Base-by-base conservation (phyloP, 2,797 vertebrate genomes). In the Pseudotriccus pelzelni region DNA sequence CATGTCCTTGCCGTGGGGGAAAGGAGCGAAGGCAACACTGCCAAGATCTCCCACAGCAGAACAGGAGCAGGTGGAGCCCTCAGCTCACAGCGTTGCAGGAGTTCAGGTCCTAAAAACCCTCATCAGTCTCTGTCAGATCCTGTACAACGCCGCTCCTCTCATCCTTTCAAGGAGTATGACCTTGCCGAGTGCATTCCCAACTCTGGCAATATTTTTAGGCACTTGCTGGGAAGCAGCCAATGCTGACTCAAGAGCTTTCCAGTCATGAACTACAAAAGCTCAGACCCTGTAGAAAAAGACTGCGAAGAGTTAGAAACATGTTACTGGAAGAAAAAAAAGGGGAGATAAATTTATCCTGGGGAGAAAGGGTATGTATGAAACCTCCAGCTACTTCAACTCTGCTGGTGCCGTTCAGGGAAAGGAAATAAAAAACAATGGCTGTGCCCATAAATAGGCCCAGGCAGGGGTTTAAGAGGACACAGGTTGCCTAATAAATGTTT, bases 341-440 rank as follows among this genome's bases (percentile, higher is more conserved):
- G 19, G 8, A 81, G 27, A 34, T 79, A 93, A 69, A 84, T 91
- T 93, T 89, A 94, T 73, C 63, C 73, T 9, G 39, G 44, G 25
- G 76, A 81, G 58, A 90, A 94, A 88, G 69, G 53, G 60, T 69
- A 53, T 37, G n/a, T 56, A 72, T 77, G 72, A 90, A 92, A 50
- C 52, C 39, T 92, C 67, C 39, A 32, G 46, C 68, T 84, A 34
- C 53, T 92, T 93, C 67, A 53, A 37, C n/a, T 84, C 72, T 9
- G 5, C 75, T 41, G 47, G 55, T 91, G 69, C 62, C 30, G 2
- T 89, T 92, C 73, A 76, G 85, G 80, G 87, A 86, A 88, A 95
- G 91, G 89, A 96, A 95, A 87, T 74, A 79, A 93, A 88, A 90
- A 73, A 70, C 91, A 95, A 84, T 88, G 60, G 63, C 80, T 79